These are phyloP conservation scores for Leucania comma DNA, from an alignment of 2,888 invertebrate species.

Conservation along the genomic window DNA sequence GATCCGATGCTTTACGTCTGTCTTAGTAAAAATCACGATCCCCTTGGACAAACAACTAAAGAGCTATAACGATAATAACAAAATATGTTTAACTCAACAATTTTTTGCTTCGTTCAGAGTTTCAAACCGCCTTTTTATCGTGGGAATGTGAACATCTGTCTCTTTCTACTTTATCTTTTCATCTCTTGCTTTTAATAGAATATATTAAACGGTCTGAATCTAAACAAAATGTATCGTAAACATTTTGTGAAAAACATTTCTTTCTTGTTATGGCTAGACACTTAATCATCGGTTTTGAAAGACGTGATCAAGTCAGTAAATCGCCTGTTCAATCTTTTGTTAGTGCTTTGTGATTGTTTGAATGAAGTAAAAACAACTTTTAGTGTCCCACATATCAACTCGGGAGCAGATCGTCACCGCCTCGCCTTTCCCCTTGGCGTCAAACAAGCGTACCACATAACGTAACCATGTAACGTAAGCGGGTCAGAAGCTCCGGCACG, in stretches of 20 bases:
- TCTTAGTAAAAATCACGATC: too few relatives aligned
- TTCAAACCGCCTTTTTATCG: neutral
- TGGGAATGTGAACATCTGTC: conserved; percentile 39
- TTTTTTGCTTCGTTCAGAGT: conserved; percentile 10
- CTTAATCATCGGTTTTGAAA: neutral
- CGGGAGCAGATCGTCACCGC: too few relatives aligned
- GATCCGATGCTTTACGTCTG: too few relatives aligned
- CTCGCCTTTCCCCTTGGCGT: too few relatives aligned
- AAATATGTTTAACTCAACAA: conserved; percentile 5
- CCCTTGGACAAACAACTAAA: neutral
- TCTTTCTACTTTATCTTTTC: conserved; percentile 22
- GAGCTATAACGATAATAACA: neutral
- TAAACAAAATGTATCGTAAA: conserved; percentile 3
- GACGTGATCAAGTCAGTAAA: neutral
- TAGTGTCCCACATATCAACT: too few relatives aligned
- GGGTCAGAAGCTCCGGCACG: too few relatives aligned
- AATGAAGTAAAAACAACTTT: neutral
- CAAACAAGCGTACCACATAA: too few relatives aligned
- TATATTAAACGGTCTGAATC: neutral
- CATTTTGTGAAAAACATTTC: neutral
- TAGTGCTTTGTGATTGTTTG: neutral
- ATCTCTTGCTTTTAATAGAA: conserved; percentile 25
- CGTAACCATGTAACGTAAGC: too few relatives aligned
- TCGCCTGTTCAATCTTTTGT: neutral
- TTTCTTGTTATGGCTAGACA: neutral